Percentiles rank a stretch among this genome's conserved stretches.
phyloP scores from a whole-genome alignment of 1,140 invertebrate genomes.

The Bombus confusus region DNA sequence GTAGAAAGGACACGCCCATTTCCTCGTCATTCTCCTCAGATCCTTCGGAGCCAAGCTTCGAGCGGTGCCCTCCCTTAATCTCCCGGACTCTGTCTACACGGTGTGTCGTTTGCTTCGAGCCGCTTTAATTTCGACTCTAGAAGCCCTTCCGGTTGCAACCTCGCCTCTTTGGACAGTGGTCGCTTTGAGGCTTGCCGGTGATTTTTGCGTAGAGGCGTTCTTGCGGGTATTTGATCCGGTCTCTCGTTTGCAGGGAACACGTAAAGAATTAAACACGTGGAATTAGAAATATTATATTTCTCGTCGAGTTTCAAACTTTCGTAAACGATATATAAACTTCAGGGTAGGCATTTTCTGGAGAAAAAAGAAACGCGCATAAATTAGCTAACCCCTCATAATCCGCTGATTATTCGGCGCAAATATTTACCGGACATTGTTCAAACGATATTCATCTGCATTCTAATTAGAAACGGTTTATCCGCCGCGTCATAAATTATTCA shows the following conservation, averaged over 20 bases:
- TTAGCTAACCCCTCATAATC: background rate
- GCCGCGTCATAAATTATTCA: constrained; percentile 24
- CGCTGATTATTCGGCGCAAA: background rate
- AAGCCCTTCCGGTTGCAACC: background rate
- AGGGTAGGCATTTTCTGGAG: too few relatives aligned
- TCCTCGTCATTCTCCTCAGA: constrained; percentile 63
- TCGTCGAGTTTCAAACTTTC: background rate
- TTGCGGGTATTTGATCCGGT: background rate
- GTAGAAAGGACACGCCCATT: constrained; percentile 70
- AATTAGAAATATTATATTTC: too few relatives aligned
- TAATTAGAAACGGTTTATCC: constrained; percentile 28
- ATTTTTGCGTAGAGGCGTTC: background rate
- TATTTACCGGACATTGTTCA: constrained; percentile 11
- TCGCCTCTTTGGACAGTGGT: background rate
- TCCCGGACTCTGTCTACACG: constrained; percentile 42
- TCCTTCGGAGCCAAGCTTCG: constrained; percentile 52
- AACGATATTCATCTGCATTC: constrained; percentile 18
- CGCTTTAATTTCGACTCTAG: constrained; percentile 32
- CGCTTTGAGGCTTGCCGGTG: background rate
- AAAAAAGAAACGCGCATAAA: background rate
- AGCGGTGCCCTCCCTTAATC: constrained; percentile 48
- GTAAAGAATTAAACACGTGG: too few relatives aligned
- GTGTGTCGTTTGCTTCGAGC: constrained; percentile 48
- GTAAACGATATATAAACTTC: background rate
- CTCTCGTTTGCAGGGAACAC: too few relatives aligned